phyloP scores from a whole-genome alignment of 2,797 vertebrate genomes.

The Ceyx erithaca region DNA sequence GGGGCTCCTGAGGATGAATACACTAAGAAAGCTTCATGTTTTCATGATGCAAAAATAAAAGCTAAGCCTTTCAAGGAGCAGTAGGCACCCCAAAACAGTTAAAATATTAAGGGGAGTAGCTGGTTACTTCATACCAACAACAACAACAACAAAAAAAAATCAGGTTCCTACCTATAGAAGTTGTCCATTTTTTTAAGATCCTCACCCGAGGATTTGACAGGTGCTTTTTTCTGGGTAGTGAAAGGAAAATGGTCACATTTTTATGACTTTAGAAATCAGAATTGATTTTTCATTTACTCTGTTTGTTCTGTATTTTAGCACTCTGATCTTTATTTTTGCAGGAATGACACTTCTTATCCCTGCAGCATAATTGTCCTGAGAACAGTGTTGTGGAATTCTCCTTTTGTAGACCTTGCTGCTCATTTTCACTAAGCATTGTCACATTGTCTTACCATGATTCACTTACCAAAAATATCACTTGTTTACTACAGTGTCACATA shows the following conservation, averaged over 20 bases:
- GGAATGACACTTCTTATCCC: neutral
- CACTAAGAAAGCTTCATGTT: neutral
- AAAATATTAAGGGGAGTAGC: neutral
- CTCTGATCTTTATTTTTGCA: neutral
- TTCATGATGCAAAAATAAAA: constrained; percentile 7
- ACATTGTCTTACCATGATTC: neutral
- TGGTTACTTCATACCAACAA: neutral
- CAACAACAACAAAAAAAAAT: neutral
- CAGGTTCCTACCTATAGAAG: neutral
- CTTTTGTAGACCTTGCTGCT: neutral
- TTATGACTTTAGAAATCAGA: neutral
- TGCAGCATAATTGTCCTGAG: neutral
- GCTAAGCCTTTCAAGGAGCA: neutral
- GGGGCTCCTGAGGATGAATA: neutral
- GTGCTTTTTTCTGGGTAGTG: neutral
- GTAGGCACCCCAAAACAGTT: neutral
- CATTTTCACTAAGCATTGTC: neutral
- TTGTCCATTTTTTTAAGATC: neutral
- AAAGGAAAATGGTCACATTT: neutral
- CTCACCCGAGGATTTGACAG: neutral
- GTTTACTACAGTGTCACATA: neutral
- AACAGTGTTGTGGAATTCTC: neutral
- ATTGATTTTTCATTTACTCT: neutral
- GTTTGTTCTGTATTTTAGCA: neutral
- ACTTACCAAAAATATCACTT: neutral